Percentiles rank a stretch among this genome's conserved stretches.
These are phyloP conservation scores for Strix occidentalis DNA, from an alignment of 2,797 vertebrate species.

Conservation along the genomic window DNA sequence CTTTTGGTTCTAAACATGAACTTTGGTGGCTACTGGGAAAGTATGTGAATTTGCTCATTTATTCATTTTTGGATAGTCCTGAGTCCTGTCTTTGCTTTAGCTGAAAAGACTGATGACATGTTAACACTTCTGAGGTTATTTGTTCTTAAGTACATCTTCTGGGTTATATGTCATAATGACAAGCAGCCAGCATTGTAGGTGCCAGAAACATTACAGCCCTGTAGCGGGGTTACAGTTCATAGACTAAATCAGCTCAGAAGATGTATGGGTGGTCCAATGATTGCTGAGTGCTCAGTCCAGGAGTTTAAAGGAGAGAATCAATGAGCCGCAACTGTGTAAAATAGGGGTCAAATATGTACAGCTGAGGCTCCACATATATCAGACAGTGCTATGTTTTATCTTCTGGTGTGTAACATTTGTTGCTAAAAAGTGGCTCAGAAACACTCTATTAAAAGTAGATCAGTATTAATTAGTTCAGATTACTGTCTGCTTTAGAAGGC, in stretches of 20 bases:
- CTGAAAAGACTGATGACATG: slow-evolving; percentile 59
- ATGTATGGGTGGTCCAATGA: slow-evolving; percentile 66
- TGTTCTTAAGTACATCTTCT: slow-evolving; percentile 72
- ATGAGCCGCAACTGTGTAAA: slow-evolving; percentile 77
- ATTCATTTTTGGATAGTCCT: slow-evolving; percentile 9
- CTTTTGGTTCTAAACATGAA: background rate
- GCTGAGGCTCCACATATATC: slow-evolving; percentile 73
- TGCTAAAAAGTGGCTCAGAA: slow-evolving; percentile 66
- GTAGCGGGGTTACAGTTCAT: slow-evolving; percentile 72
- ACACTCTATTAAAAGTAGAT: slow-evolving; percentile 70
- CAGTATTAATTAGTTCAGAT: slow-evolving; percentile 72
- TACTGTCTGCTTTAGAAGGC: slow-evolving; percentile 19
- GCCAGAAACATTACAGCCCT: slow-evolving; percentile 53
- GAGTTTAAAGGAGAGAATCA: slow-evolving; percentile 74
- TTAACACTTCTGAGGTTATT: slow-evolving; percentile 69
- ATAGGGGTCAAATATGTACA: slow-evolving; percentile 80
- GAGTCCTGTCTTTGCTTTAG: slow-evolving; percentile 4
- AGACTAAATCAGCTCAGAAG: slow-evolving; percentile 70
- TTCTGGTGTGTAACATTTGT: slow-evolving; percentile 58
- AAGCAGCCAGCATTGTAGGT: slow-evolving; percentile 54
- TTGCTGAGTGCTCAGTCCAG: slow-evolving; percentile 71
- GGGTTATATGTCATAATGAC: slow-evolving; percentile 75
- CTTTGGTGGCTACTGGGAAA: background rate
- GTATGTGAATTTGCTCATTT: background rate
- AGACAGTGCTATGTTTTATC: slow-evolving; percentile 62